phyloP scores from a whole-genome alignment of 2,888 invertebrate genomes.

The Stenotaenia linearis region DNA sequence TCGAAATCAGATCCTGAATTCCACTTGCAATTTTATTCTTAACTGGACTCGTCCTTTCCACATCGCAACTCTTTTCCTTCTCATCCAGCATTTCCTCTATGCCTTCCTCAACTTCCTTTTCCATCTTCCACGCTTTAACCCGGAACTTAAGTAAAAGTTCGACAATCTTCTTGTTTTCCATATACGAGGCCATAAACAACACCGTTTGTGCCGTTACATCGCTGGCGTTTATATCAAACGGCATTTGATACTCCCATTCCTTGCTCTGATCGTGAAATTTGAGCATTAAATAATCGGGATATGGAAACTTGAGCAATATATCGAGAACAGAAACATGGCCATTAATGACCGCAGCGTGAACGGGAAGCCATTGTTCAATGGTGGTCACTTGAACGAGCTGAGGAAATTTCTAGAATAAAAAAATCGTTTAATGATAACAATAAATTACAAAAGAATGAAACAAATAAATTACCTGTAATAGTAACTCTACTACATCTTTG shows the following conservation, averaged over 20 bases:
- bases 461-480: constrained; percentile 55
- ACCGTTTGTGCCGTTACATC: constrained; percentile 87
- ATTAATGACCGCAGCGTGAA: constrained; percentile 87
- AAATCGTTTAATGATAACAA: neutral
- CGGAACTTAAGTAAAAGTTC: constrained; percentile 68
- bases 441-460: neutral
- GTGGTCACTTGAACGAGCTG: constrained; percentile 77
- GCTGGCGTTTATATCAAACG: constrained; percentile 88
- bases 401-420: constrained; percentile 62
- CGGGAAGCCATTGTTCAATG: constrained; percentile 84
- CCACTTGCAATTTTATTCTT: constrained; percentile 72
- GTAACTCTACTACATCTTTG: constrained; percentile 64
- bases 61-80: neutral
- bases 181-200: constrained; percentile 78
- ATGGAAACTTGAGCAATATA: constrained; percentile 67
- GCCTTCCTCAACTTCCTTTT: constrained; percentile 38
- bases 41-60: constrained; percentile 43
- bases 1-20: constrained; percentile 80
- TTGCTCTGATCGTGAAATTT: constrained; percentile 57
- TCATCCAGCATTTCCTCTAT: constrained; percentile 37
- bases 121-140: constrained; percentile 56
- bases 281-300: constrained; percentile 58
- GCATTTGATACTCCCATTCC: constrained; percentile 73
- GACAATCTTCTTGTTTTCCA: constrained; percentile 72
- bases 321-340: constrained; percentile 74